phyloP scores from a whole-genome alignment of 2,113 vertebrate genomes.

The Greenwoodochromis staneri region DNA sequence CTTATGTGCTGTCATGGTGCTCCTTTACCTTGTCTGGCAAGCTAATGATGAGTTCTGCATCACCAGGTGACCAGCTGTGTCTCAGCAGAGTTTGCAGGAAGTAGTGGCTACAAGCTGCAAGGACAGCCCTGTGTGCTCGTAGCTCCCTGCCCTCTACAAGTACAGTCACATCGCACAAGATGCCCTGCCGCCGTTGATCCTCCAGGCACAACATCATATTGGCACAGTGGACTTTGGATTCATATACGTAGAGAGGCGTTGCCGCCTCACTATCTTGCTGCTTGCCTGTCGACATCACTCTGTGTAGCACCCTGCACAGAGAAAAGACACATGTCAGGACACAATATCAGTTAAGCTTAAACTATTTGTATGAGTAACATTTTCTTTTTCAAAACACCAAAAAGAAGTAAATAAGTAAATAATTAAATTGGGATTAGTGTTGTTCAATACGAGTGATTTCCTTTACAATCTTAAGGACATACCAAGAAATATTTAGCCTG shows the following conservation, averaged over 20 bases:
- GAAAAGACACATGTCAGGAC: not conserved
- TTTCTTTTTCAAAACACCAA: not conserved
- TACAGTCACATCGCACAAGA: conserved; percentile 92
- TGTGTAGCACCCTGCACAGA: conserved; percentile 5
- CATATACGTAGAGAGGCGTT: conserved; percentile 93
- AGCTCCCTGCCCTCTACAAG: conserved; percentile 89
- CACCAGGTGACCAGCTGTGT: conserved; percentile 54
- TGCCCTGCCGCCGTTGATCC: conserved; percentile 90
- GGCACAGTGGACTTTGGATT: conserved; percentile 95
- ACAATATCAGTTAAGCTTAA: not conserved
- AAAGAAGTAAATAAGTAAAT: not conserved
- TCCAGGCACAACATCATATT: conserved; percentile 95
- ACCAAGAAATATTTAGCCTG: not conserved
- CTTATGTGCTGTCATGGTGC: not conserved
- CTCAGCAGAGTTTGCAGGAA: conserved; percentile 87
- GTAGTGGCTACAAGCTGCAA: conserved; percentile 92
- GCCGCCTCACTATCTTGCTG: conserved; percentile 28
- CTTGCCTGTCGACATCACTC: conserved; percentile 51
- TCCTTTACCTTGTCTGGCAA: conserved; percentile 85
- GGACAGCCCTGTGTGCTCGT: conserved; percentile 88
- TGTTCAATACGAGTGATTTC: not conserved
- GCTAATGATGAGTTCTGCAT: conserved; percentile 85
- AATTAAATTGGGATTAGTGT: not conserved
- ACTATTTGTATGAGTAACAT: not conserved
- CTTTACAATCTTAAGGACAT: not conserved